Percentiles rank a stretch among this genome's conserved stretches.
phyloP scores from a whole-genome alignment of 2,113 vertebrate species.

The Elephas maximus region DNA sequence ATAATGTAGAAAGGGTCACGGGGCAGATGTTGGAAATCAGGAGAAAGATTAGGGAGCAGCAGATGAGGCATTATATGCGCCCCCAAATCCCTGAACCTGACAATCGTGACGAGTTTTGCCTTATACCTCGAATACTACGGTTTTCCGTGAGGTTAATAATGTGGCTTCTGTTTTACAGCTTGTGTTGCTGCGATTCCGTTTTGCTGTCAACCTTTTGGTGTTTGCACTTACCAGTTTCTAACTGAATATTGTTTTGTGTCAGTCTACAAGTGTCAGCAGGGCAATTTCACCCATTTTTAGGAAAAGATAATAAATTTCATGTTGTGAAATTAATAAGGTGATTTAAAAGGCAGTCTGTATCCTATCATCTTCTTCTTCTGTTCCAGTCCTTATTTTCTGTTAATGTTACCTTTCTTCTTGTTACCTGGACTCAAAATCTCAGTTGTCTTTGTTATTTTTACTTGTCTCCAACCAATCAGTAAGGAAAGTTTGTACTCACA shows the following conservation, averaged over 20 bases:
- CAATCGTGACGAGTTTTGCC: constrained; percentile 79
- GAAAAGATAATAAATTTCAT: constrained; percentile 52
- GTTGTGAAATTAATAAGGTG: constrained; percentile 68
- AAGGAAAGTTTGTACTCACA: constrained; percentile 16
- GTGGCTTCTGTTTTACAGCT: constrained; percentile 31
- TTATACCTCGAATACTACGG: constrained; percentile 72
- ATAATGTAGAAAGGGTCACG: constrained; percentile 50
- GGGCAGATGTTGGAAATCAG: constrained; percentile 61
- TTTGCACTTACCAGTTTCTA: constrained; percentile 61
- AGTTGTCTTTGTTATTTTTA: background rate
- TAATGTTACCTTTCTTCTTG: background rate
- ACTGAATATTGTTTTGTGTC: constrained; percentile 29
- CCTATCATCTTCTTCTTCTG: background rate
- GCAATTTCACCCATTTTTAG: constrained; percentile 15
- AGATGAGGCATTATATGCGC: constrained; percentile 38
- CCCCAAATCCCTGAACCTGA: constrained; percentile 78
- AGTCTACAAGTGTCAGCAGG: constrained; percentile 40
- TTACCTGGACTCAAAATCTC: background rate
- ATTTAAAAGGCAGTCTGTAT: constrained; percentile 49
- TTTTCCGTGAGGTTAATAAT: constrained; percentile 10
- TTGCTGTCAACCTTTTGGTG: constrained; percentile 36
- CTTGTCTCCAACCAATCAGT: background rate
- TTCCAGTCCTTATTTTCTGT: background rate
- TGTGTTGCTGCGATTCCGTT: constrained; percentile 55
- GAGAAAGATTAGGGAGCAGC: constrained; percentile 67